Evolutionary conservation across 2,797 vertebrate species (phyloP), one percentile per base, ranked within the genome.

Genomic region (Poecile montanus): DNA sequence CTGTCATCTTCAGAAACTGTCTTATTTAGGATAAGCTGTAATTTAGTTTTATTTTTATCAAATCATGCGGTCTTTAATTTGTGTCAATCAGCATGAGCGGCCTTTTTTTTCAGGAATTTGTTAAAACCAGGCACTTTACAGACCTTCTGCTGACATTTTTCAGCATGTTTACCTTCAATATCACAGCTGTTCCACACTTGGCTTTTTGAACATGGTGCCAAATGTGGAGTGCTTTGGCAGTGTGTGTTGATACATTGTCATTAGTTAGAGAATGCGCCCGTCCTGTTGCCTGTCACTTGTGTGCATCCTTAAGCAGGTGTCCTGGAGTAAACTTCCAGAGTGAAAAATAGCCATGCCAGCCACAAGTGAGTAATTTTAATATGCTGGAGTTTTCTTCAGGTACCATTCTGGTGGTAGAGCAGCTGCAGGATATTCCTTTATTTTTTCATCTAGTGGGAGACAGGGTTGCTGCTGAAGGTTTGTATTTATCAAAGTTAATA

Each of bases 161-260:
- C 91, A 90, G 67, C 7, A 34, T 95, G 89, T 96, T 95, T 96
- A 91, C 87, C 92, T 97, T 92, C 94, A 84, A 38, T 88, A 86
- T 89, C 91, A 70, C 96, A 97, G 96, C 92, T 96, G 96, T 94
- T 97, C 82, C 53, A 53, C 66, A 91, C 80, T 92, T 95, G 79
- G 95, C 89, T 89, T 78, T 94, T 68, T 78, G 75, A 83, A 88
- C 62, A 53, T 3, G 0, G 5, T 92, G 92, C 94, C 94, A 97
- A 94, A 88, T 78, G 79, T 70, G 60, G 42, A 94, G 76, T 73
- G 63, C 42, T 94, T 96, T 94, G 94, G 85, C 93, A 92, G 32
- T 17, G 26, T 38, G 85, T 94, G 5, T 10, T 50, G 92, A 57
- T 91, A 93, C 47, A 50, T 42, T 60, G 48, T 71, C 48, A 14